Percentiles rank a stretch among this genome's conserved stretches.
Evolutionary conservation across 1,140 invertebrate genomes (phyloP).

Genomic region (Hyles euphorbiae): DNA sequence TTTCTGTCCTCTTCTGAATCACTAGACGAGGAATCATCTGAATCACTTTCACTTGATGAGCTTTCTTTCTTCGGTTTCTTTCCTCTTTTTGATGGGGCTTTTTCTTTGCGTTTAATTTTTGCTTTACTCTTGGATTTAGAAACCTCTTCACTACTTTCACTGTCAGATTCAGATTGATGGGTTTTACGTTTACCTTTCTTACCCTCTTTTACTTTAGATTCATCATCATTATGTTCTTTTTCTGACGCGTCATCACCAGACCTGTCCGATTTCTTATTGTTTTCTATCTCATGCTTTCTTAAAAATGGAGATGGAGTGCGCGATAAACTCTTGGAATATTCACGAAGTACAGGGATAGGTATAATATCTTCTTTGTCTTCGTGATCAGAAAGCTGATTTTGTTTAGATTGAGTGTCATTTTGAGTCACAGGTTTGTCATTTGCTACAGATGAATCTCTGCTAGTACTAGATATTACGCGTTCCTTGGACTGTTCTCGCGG

Average conservation of each 20-base stretch:
- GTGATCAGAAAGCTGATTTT: slow-evolving; percentile 64
- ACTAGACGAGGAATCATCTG: slow-evolving; percentile 77
- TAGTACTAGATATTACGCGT: slow-evolving; percentile 62
- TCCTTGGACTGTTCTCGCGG: slow-evolving; percentile 56
- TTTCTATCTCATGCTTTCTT: slow-evolving; percentile 83
- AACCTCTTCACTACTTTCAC: slow-evolving; percentile 63
- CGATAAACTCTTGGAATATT: slow-evolving; percentile 83
- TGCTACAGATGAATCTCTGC: slow-evolving; percentile 67
- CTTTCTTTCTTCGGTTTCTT: slow-evolving; percentile 74
- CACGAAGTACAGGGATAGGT: slow-evolving; percentile 46
- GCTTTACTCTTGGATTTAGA: slow-evolving; percentile 67
- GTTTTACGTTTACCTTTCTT: slow-evolving; percentile 65
- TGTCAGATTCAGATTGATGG: slow-evolving; percentile 61
- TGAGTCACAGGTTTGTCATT: slow-evolving; percentile 43
- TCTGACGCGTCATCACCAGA: slow-evolving; percentile 59
- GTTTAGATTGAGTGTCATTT: slow-evolving; percentile 44
- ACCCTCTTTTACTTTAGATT: slow-evolving; percentile 40
- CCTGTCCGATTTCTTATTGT: slow-evolving; percentile 64
- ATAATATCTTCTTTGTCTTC: slow-evolving; percentile 62
- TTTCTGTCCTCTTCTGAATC: slow-evolving; percentile 79
- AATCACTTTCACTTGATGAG: slow-evolving; percentile 76
- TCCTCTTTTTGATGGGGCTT: slow-evolving; percentile 64
- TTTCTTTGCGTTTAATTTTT: slow-evolving; percentile 70
- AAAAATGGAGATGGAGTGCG: slow-evolving; percentile 88
- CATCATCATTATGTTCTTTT: slow-evolving; percentile 59